Evolutionary conservation across 2,797 vertebrate species (phyloP).

Genomic region (Phalloptychus januarius): DNA sequence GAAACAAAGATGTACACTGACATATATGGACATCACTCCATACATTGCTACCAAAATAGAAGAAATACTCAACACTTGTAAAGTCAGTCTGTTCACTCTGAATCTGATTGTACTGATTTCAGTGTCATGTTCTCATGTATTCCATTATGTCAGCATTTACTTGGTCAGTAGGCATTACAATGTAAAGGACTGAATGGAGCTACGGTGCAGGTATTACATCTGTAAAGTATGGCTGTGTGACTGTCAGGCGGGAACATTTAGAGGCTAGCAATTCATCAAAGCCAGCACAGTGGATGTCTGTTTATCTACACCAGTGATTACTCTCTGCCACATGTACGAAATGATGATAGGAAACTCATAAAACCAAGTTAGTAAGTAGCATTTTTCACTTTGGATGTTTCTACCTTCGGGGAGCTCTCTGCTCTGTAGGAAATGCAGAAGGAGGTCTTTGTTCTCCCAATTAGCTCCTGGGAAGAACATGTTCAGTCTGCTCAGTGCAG

Average conservation of each 20-base stretch:
- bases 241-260: neutral
- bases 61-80: neutral
- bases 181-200: neutral
- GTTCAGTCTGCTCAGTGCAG: neutral
- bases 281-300: neutral
- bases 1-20: neutral
- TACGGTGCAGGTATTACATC: neutral
- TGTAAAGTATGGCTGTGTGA: neutral
- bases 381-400: neutral
- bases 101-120: neutral
- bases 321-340: neutral
- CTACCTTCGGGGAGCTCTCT: neutral
- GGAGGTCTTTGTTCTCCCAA: constrained; percentile 26
- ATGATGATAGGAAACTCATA: neutral
- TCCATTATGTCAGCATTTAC: neutral
- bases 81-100: neutral
- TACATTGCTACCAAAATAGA: neutral
- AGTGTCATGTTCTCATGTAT: neutral
- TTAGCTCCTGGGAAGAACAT: constrained; percentile 23
- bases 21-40: neutral
- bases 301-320: constrained; percentile 2
- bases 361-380: neutral
- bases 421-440: constrained; percentile 1
- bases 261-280: neutral
- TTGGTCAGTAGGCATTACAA: neutral